Percentiles rank a stretch among this genome's conserved stretches.
These are phyloP conservation scores for Torymus aiolomorphi DNA, from an alignment of 2,888 invertebrate species.

Conservation along the genomic window DNA sequence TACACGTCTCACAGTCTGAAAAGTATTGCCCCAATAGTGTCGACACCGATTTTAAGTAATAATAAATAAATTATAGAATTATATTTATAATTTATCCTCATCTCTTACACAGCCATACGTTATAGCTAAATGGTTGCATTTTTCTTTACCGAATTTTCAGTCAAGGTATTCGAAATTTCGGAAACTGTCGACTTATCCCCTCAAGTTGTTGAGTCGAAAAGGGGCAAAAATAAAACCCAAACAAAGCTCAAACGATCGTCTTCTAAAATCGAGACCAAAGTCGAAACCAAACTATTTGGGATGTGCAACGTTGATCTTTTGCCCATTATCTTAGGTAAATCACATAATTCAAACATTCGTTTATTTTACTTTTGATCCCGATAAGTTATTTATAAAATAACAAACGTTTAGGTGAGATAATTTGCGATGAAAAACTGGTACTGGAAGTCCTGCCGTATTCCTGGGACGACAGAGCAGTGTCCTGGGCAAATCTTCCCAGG, in stretches of 20 bases:
- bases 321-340: constrained; percentile 65
- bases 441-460: constrained; percentile 60
- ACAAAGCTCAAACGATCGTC: background rate
- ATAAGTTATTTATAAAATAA: background rate
- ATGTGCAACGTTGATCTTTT: constrained; percentile 68
- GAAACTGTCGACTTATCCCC: constrained; percentile 10
- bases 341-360: too few species aligned
- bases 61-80: constrained; percentile 13
- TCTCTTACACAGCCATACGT: too few species aligned
- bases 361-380: too few species aligned
- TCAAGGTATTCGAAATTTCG: constrained; percentile 41
- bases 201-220: background rate
- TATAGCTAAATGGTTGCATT: too few species aligned
- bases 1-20: constrained; percentile 50
- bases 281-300: constrained; percentile 56
- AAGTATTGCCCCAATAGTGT: constrained; percentile 60
- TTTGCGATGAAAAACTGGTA: constrained; percentile 60
- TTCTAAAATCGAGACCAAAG: background rate
- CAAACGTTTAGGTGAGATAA: constrained; percentile 61
- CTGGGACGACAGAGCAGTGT: constrained; percentile 53
- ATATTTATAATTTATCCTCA: background rate
- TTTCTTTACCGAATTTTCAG: constrained; percentile 1
- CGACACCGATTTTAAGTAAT: constrained; percentile 66
- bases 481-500: constrained; percentile 66
- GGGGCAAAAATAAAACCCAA: constrained; percentile 12